A percentile compares a stretch with the other conserved stretches of the same genome.
Evolutionary conservation across 2,797 vertebrate species (phyloP).

Genomic region (Peromyscus aztecus): DNA sequence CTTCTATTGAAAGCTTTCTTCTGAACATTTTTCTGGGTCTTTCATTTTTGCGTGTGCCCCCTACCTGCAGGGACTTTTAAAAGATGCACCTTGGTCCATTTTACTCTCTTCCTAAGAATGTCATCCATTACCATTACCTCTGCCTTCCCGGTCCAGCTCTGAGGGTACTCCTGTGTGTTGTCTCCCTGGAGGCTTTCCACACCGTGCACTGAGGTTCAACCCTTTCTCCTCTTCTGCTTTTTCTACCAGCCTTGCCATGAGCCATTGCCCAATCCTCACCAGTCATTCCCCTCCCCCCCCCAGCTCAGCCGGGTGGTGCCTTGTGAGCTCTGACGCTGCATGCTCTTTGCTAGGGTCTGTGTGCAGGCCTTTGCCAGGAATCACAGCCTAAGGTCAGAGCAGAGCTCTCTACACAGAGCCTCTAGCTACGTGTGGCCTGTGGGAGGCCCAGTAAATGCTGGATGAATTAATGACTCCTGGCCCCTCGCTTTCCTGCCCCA

Average conservation of each 20-base stretch:
- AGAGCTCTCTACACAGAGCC: no score
- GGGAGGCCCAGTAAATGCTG: not conserved
- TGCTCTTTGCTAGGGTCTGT: not conserved
- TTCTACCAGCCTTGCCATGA: not conserved
- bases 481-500: not conserved
- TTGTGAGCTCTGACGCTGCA: not conserved
- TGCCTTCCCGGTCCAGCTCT: not conserved
- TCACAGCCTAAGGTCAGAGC: not conserved
- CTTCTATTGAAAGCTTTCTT: conserved; percentile 43
- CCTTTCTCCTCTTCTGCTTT: not conserved
- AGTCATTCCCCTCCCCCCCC: not conserved
- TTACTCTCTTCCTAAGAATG: not conserved
- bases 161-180: no score
- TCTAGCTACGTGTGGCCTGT: not conserved
- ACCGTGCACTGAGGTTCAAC: not conserved
- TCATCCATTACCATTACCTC: not conserved
- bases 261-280: no score
- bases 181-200: not conserved
- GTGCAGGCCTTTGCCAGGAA: not conserved
- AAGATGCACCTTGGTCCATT: not conserved
- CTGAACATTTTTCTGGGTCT: not conserved
- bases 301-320: not conserved
- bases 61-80: not conserved
- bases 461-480: not conserved
- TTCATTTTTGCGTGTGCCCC: not conserved